Conservation (phyloP, 2,113 vertebrate genomes). For the Arothron firmamentum region DNA sequence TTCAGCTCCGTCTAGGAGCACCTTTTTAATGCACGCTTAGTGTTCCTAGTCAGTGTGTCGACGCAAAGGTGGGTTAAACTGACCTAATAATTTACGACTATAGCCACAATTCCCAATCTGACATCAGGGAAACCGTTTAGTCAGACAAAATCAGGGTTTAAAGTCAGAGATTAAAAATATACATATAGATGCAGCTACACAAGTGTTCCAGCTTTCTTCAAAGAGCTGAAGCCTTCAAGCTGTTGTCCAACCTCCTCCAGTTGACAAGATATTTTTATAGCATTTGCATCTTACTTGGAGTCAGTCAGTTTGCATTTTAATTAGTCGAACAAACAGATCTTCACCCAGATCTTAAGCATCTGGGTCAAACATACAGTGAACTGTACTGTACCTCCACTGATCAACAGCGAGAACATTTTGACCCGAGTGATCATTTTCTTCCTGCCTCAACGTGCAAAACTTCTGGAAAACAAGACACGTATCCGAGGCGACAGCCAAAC, state of each 20-base stretch:
- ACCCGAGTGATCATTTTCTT: conserved; percentile 47
- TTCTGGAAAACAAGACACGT: conserved; percentile 63
- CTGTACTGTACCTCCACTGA: too few relatives aligned
- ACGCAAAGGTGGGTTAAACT: conserved; percentile 8
- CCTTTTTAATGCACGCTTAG: conserved; percentile 8
- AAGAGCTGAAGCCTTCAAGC: too few relatives aligned
- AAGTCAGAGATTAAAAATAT: too few relatives aligned
- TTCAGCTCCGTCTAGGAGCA: conserved; percentile 30
- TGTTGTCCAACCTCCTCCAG: background rate
- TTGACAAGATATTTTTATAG: background rate
- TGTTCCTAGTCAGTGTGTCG: conserved; percentile 27
- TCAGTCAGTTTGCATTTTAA: too few relatives aligned
- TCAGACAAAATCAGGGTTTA: background rate
- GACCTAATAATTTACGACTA: background rate
- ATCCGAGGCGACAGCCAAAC: conserved; percentile 66
- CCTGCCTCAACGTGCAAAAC: conserved; percentile 66
- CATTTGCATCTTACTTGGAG: background rate
- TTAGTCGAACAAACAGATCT: too few relatives aligned
- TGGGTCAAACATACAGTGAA: too few relatives aligned
- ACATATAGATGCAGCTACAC: too few relatives aligned
- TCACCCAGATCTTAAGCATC: too few relatives aligned
- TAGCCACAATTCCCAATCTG: background rate
- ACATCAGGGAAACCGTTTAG: background rate
- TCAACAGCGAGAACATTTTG: conserved; percentile 37
- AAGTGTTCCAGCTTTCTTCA: too few relatives aligned